Base-by-base conservation (phyloP, 2,797 vertebrate genomes). In the Odontamblyopus rebecca region DNA sequence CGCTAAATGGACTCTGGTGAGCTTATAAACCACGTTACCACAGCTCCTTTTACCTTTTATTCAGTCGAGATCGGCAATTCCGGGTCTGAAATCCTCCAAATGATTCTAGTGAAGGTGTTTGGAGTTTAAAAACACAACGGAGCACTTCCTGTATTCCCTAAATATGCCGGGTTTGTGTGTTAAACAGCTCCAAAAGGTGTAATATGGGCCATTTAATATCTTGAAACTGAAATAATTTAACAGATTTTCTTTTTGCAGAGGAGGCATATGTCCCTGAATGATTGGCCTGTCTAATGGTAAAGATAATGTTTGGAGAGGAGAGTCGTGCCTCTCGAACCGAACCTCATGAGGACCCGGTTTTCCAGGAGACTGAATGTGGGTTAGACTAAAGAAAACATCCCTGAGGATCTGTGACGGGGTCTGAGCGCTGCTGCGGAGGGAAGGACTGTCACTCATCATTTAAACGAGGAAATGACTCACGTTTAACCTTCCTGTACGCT, bases 261-360 rank as follows among this genome's bases (percentile, higher is more conserved):
- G 3, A 16, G 18, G 35, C 9, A 8, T 9, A 38, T 8, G 8
- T 9, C 35, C 35, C 7, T 67, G 48, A 85, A 67, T 54, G 59
- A 75, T 68, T 67, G 77, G 71, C 54, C 56, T 68, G 71, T 67
- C 1, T 57, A 71, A 57, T 44, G 56, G 70, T 3, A 62, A 3
- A 59, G n/a, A 18, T 65, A 71, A 71, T 69, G 48, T 51, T 68
- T 60, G 27, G 27, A 59, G 41, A 48, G 69, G 72, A 69, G 15
- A 38, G 6, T n/a, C 30, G 68, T 12, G 61, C 6, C 9, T 68
- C 18, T 64, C 60, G n/a, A 65, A 41, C 38, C 44, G 16, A 12
- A 12, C 27, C 27, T 2, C 5, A 38, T 27, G 2, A 64, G 32
- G 6, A 23, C 9, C 69, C 6, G 7, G 54, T 56, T 76, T 61